Evolutionary conservation across 2,888 invertebrate genomes (phyloP).

Genomic region (Hyppa rectilinea): DNA sequence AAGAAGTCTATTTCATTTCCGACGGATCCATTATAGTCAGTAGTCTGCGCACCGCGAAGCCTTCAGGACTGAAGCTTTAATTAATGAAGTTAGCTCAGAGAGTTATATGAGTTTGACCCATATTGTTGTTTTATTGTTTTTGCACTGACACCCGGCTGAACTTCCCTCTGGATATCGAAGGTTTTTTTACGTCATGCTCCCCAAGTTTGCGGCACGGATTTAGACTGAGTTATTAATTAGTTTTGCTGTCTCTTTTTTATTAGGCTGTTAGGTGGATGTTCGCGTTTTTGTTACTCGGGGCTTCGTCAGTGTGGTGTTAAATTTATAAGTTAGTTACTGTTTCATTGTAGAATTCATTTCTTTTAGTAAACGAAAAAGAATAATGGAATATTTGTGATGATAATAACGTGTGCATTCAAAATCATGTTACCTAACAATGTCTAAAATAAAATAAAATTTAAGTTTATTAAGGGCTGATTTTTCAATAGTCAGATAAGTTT

Average conservation of each 20-base stretch:
- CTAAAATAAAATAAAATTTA: neutral
- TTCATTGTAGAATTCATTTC: neutral
- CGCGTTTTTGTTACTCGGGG: neutral
- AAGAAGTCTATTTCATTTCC: conserved; percentile 2
- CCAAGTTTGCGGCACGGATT: conserved; percentile 56
- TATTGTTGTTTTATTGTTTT: conserved; percentile 67
- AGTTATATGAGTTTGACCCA: conserved; percentile 69
- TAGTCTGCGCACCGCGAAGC: conserved; percentile 29
- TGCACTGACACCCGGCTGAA: conserved; percentile 57
- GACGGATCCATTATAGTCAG: conserved; percentile 3
- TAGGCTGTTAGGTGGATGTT: neutral
- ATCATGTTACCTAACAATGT: neutral
- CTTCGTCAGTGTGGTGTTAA: neutral
- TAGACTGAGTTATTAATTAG: conserved; percentile 61
- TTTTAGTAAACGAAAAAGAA: neutral
- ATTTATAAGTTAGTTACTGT: neutral
- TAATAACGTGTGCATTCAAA: neutral
- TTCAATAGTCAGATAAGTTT: no score
- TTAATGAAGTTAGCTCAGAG: conserved; percentile 67
- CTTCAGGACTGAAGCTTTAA: conserved; percentile 64
- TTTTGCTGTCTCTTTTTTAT: conserved; percentile 38
- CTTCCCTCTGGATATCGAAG: conserved; percentile 47
- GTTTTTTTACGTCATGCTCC: conserved; percentile 54
- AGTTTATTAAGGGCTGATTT: no score
- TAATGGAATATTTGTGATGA: neutral